A percentile compares a stretch with the other conserved stretches of the same genome.
Conservation (phyloP, 2,888 invertebrate species). For the Nineta flava region DNA sequence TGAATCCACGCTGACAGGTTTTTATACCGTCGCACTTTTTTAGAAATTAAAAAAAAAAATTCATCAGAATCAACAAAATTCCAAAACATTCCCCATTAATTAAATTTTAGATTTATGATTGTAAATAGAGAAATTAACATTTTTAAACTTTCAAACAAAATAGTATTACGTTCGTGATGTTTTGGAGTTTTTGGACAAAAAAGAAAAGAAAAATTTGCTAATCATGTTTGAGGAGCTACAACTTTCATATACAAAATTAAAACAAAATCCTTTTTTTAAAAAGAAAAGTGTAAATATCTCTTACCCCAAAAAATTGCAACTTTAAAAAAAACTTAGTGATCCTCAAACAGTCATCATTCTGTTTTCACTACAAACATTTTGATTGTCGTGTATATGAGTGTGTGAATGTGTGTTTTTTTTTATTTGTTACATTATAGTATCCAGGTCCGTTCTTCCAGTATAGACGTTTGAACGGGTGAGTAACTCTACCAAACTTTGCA, state of each 20-base stretch:
- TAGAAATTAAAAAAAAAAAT: neutral
- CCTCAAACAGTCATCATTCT: too few species aligned
- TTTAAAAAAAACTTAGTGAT: too few species aligned
- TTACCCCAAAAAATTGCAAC: too few species aligned
- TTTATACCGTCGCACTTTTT: slow-evolving; percentile 1
- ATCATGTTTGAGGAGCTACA: too few species aligned
- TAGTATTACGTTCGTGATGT: neutral
- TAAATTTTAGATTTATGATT: neutral
- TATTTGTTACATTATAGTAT: slow-evolving; percentile 2
- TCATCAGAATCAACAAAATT: neutral
- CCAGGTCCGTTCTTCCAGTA: slow-evolving; percentile 4
- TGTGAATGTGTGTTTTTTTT: slow-evolving; percentile 1
- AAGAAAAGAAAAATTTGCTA: too few species aligned
- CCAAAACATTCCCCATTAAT: slow-evolving; percentile 6
- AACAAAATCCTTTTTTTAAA: neutral
- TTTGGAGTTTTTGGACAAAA: slow-evolving; percentile 3
- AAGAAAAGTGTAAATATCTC: neutral
- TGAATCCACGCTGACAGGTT: slow-evolving; percentile 1
- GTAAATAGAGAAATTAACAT: neutral
- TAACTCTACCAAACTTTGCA: neutral
- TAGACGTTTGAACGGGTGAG: slow-evolving; percentile 4
- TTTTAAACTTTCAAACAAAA: neutral
- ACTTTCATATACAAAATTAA: neutral
- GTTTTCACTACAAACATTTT: neutral
- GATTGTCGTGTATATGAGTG: neutral